These are phyloP conservation scores for Phyllostomus discolor DNA, from an alignment of 2,113 vertebrate genomes.

Conservation along the genomic window DNA sequence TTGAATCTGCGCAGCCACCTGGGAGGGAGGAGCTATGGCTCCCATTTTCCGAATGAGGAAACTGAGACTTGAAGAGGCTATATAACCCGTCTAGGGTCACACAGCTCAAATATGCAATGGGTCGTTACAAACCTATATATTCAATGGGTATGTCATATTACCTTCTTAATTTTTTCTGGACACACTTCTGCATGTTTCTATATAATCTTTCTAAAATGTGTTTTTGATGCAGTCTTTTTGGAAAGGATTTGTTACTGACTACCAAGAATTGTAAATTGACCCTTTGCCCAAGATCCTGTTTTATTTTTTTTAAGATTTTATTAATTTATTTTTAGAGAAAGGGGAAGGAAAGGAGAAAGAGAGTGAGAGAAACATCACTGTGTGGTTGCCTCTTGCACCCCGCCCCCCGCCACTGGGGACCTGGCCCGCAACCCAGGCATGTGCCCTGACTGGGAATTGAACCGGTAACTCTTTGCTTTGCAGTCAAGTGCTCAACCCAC, in stretches of 20 bases:
- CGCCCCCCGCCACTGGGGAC: too few species aligned
- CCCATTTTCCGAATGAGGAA: not conserved
- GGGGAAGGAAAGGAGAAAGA: too few species aligned
- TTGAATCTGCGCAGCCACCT: not conserved
- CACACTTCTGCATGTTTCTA: not conserved
- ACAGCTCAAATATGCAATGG: not conserved
- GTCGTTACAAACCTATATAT: not conserved
- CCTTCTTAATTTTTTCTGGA: not conserved
- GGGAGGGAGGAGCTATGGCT: not conserved
- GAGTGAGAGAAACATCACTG: too few species aligned
- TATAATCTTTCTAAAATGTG: not conserved
- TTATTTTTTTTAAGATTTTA: not conserved
- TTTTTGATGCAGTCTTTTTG: not conserved
- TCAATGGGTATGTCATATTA: not conserved
- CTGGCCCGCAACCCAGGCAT: too few species aligned
- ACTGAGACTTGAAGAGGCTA: not conserved
- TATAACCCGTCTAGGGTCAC: not conserved
- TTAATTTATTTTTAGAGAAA: too few species aligned
- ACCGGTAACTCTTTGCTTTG: too few species aligned
- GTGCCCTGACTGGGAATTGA: too few species aligned
- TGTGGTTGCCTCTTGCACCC: too few species aligned
- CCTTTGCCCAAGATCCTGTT: not conserved
- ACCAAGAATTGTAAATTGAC: not conserved
- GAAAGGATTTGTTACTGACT: not conserved
- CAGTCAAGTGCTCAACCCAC: too few species aligned